These are phyloP conservation scores for Monodelphis domestica DNA, from an alignment of 2,797 vertebrate species.

Conservation along the genomic window DNA sequence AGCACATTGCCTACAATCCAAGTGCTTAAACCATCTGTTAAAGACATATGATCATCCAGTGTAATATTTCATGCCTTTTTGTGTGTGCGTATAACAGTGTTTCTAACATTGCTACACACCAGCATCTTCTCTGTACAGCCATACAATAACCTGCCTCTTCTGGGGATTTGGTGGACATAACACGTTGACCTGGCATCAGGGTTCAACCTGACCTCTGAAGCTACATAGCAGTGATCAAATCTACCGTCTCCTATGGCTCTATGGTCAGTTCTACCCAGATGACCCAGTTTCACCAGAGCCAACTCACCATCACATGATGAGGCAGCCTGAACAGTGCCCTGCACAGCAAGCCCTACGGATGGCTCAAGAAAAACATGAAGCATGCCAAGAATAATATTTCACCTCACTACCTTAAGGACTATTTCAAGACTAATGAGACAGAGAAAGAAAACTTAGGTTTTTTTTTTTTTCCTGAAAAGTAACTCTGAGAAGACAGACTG, in stretches of 20 bases:
- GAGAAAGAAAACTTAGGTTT: neutral
- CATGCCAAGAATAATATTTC: neutral
- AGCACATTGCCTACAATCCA: neutral
- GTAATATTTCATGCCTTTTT: neutral
- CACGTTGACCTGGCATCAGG: neutral
- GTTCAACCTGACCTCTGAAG: slow-evolving; percentile 4
- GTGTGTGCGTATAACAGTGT: neutral
- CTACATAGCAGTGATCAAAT: slow-evolving; percentile 5
- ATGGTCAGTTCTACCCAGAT: neutral
- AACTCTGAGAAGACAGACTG: neutral
- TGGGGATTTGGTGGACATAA: neutral
- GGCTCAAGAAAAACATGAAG: neutral
- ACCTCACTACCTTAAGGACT: neutral
- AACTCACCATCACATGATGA: neutral
- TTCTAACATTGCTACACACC: neutral
- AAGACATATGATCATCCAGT: neutral
- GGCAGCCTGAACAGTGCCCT: neutral
- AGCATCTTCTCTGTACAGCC: neutral
- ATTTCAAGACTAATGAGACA: neutral
- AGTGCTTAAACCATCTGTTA: neutral
- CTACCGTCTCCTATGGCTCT: slow-evolving; percentile 3
- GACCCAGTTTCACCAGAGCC: neutral
- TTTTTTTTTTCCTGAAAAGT: neutral
- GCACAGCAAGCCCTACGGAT: neutral
- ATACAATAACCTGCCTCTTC: neutral